phyloP scores from a whole-genome alignment of 2,797 vertebrate genomes.

The Poecile montanus region DNA sequence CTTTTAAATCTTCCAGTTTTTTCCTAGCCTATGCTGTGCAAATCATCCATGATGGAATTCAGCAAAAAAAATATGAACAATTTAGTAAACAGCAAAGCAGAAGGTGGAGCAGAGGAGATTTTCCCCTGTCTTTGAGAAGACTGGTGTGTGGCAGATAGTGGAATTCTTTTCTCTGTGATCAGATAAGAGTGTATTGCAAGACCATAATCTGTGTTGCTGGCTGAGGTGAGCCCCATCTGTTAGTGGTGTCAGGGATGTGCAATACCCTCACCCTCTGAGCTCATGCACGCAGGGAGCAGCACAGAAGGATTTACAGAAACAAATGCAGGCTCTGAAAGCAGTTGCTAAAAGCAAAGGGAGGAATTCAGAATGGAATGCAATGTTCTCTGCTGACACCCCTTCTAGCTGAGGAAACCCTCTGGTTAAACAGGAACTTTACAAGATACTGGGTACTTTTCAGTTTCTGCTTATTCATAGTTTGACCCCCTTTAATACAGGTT shows the following conservation, averaged over 20 bases:
- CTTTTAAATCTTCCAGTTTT: neutral
- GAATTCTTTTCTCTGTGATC: neutral
- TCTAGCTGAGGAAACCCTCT: neutral
- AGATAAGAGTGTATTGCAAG: neutral
- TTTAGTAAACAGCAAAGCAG: neutral
- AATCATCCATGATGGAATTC: neutral
- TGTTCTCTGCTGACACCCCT: neutral
- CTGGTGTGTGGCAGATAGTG: neutral
- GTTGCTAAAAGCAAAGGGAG: neutral
- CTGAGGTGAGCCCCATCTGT: conserved; percentile 39
- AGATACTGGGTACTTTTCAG: neutral
- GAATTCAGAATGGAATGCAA: neutral
- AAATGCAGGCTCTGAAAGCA: neutral
- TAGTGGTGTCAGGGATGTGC: neutral
- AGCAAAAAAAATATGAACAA: neutral
- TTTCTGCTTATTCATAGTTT: neutral
- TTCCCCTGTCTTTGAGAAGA: neutral
- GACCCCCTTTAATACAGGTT: neutral
- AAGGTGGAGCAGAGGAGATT: neutral
- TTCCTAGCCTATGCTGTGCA: neutral
- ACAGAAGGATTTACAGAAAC: neutral
- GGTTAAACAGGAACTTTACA: neutral
- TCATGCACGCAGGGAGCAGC: neutral
- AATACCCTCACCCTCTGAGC: neutral
- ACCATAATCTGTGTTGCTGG: neutral